Percentiles rank a stretch among this genome's conserved stretches.
Conservation (phyloP, 2,888 invertebrate genomes). For the Teleogryllus oceanicus region DNA sequence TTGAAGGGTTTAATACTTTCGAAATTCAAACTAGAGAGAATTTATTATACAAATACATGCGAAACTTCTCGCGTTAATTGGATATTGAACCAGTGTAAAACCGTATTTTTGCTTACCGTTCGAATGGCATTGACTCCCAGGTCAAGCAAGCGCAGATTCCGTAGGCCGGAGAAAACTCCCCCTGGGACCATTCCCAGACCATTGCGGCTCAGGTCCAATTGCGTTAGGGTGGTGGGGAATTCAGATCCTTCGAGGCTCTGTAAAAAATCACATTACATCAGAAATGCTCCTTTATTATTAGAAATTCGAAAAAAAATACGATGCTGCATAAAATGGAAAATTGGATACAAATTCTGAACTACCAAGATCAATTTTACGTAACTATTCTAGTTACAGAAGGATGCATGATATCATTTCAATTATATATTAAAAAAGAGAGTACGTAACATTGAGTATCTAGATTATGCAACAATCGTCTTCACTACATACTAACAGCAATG, state of each 20-base stretch:
- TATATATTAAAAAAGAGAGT: too few species aligned
- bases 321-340: not conserved
- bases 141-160: conserved; percentile 68
- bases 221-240: conserved; percentile 52
- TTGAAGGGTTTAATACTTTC: too few species aligned
- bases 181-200: conserved; percentile 76
- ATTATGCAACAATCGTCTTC: too few species aligned
- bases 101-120: conserved; percentile 57
- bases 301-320: not conserved
- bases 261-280: conserved; percentile 41
- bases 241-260: conserved; percentile 63
- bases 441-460: too few species aligned
- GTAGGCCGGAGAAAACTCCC: conserved; percentile 75
- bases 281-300: not conserved
- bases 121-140: conserved; percentile 81
- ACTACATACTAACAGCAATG: too few species aligned
- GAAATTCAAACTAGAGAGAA: too few species aligned
- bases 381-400: too few species aligned
- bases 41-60: too few species aligned
- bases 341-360: too few species aligned
- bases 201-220: conserved; percentile 79
- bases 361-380: too few species aligned
- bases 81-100: not conserved
- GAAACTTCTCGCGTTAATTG: too few species aligned
- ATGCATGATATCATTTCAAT: too few species aligned